Evolutionary conservation across 2,888 invertebrate genomes (phyloP), one percentile per base, ranked within the genome.

Genomic region (Drosophila subsilvestris): DNA sequence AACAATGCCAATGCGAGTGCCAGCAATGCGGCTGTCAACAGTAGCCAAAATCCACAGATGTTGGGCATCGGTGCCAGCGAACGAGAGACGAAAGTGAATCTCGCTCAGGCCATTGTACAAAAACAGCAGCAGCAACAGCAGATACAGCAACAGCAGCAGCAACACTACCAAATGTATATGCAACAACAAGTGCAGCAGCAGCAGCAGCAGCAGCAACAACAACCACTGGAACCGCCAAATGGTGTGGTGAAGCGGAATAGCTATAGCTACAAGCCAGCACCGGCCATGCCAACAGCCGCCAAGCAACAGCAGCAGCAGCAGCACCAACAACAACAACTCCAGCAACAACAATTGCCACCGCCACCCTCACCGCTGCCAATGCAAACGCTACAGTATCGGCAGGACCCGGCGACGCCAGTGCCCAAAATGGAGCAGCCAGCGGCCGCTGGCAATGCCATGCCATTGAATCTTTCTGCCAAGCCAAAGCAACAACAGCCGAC

Each of bases 71-170:
- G 32, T 5, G 49, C 59, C 42, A 76, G 60, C 78, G 86, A 89
- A 63, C 90, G 87, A 32, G 89, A 89, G 43, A 73, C 90, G 2
- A 92, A 90, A 63, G 91, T 92, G 2, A 92, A 92, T 74, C 82
- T 93, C 62, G 93, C 93, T 14, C 90, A 92, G 56, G 93, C 92
- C 1, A 90, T 93, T 61, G 89, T 87, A n/a, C 91, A 89, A 55
- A 92, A 92, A 63, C 92, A 92, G 44, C 91, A 91, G 48, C 76
- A 86, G 22, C 87, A 85, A 10, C 79, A 74, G 7, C 88, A 86
- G 8, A 83, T 86, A 9, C 84, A 86, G 51, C 79, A 77, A 8
- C 74, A 76, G 8, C 77, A 78, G 14, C 75, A 75, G 9, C 77
- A 74, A n/a, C n/a, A n/a, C n/a, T n/a, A n/a, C n/a, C n/a, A n/a